phyloP scores from a whole-genome alignment of 2,113 vertebrate species.

The Cololabis saira region DNA sequence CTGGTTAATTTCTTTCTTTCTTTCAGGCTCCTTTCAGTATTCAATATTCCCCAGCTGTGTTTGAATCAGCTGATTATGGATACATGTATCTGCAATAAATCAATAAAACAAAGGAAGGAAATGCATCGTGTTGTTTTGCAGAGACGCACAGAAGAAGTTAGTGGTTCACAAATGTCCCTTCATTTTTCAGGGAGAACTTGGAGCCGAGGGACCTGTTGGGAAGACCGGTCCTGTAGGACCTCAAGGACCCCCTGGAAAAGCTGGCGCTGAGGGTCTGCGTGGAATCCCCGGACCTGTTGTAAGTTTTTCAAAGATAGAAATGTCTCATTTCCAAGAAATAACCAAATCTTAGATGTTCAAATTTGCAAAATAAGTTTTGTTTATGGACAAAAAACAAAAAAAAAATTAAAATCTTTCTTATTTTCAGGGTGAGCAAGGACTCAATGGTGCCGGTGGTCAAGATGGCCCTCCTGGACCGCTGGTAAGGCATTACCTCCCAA shows the following conservation, averaged over 20 bases:
- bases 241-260: slow-evolving; percentile 92
- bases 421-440: slow-evolving; percentile 95
- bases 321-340: too few relatives aligned
- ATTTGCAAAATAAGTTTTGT: neutral
- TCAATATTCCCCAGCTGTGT: too few relatives aligned
- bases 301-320: slow-evolving; percentile 26
- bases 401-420: too few relatives aligned
- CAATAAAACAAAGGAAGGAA: too few relatives aligned
- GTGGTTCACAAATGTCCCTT: neutral
- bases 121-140: too few relatives aligned
- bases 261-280: slow-evolving; percentile 93
- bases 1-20: too few relatives aligned
- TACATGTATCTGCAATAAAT: too few relatives aligned
- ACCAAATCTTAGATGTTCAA: neutral
- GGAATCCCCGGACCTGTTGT: slow-evolving; percentile 98
- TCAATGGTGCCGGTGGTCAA: slow-evolving; percentile 92
- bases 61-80: too few relatives aligned
- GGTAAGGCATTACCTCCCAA: slow-evolving; percentile 76
- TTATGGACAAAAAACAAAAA: neutral
- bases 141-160: too few relatives aligned
- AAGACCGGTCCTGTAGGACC: slow-evolving; percentile 96
- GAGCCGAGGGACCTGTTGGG: slow-evolving; percentile 92
- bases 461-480: slow-evolving; percentile 95
- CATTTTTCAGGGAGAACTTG: slow-evolving; percentile 89
- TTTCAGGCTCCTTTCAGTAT: too few relatives aligned